Base-by-base conservation (phyloP, 2,888 invertebrate genomes). In the Phymatocera aterrima region DNA sequence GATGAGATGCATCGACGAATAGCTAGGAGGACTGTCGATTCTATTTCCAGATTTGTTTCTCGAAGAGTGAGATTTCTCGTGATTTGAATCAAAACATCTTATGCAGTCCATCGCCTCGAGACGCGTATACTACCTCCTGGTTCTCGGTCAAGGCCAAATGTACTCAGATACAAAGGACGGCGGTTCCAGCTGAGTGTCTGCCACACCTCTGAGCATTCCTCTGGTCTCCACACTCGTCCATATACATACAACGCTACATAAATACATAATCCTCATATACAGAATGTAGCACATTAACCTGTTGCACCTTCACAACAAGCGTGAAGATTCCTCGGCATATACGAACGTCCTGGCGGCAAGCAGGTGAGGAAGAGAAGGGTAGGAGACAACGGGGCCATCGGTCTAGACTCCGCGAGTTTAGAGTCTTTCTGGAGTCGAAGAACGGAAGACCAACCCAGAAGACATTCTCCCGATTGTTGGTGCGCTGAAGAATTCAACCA, bases 211-310 rank as follows among this genome's bases (percentile, higher is more conserved):
- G n/a, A 24, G 43, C 68, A 28, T 37, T 21, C 21, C 65, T 21
- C 24, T 46, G 28, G 4, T 28, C 21, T 6, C 6, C 18, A 10
- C 43, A 28, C 24, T 24, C 12, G 28, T 68, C n/a, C 10, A 61
- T 34, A 34, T n/a, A 31, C 48, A 51, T 51, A 31, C 51, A 72
- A 72, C 72, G 72, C 72, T 72, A 72, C 72, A 72, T 72, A 72
- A 72, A 48, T 18, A 28, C 12, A 18, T n/a, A 31, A 51, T 12
- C 21, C 28, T 6, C 15, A 51, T 48, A 34, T 28, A 40, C 31
- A 72, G 72, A 72, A 72, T 72, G 72, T 72, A 72, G 72, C 72
- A 72, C 72, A 24, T 48, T 72, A 72, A 72, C 72, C 72, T 72
- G 72, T n/a, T 72, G 72, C 51, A 51, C 72, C 72, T 72, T 12